Conservation (phyloP, 2,113 vertebrate genomes). For the Dissostichus mawsoni region DNA sequence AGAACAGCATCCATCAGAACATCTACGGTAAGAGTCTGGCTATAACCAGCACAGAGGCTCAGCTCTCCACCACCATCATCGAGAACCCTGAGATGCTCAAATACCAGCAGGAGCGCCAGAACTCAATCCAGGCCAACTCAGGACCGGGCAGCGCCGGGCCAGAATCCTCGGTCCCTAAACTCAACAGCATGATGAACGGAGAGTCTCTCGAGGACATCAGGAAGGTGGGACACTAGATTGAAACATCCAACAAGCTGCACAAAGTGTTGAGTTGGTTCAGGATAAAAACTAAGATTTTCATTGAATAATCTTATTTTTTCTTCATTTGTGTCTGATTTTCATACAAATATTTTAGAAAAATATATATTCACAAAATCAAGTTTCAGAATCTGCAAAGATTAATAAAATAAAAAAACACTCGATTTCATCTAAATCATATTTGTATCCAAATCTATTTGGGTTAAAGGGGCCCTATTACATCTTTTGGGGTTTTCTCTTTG, state of each 20-base stretch:
- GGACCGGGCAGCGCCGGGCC: constrained; percentile 56
- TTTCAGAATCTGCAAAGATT: too few species aligned
- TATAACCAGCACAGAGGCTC: constrained; percentile 92
- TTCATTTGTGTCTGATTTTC: too few species aligned
- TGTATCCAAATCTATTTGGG: too few species aligned
- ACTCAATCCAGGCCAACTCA: constrained; percentile 78
- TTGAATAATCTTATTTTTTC: neutral
- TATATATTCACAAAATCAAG: too few species aligned
- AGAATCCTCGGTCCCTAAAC: constrained; percentile 84
- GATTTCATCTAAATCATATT: too few species aligned
- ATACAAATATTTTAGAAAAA: too few species aligned
- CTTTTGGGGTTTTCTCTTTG: too few species aligned
- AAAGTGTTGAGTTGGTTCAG: neutral
- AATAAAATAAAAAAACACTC: too few species aligned
- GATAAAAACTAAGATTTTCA: neutral
- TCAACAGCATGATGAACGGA: constrained; percentile 94
- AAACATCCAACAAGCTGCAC: neutral
- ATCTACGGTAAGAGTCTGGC: constrained; percentile 98
- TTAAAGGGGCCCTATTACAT: too few species aligned
- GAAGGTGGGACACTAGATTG: constrained; percentile 84
- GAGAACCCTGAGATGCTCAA: constrained; percentile 99
- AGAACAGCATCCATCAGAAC: constrained; percentile 98
- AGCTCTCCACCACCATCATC: constrained; percentile 95
- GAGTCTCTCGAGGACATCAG: constrained; percentile 97
- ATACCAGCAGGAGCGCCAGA: constrained; percentile 90